Conservation (phyloP, 2,797 vertebrate species). For the Ctenopoma kingsleyae region DNA sequence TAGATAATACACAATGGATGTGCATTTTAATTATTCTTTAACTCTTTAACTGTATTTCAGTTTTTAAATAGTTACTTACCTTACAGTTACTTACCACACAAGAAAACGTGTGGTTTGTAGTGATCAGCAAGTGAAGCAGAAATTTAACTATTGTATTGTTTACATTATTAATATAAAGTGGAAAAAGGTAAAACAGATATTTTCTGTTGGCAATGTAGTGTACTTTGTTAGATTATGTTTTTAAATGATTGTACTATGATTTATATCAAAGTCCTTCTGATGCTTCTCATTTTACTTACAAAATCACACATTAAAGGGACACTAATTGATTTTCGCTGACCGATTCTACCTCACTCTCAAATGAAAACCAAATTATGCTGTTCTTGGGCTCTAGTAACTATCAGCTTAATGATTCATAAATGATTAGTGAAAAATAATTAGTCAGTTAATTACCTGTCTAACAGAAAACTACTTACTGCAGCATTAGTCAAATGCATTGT, state of each 20-base stretch:
- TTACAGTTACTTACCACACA: too few relatives aligned
- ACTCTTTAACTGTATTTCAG: neutral
- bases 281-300: slow-evolving; percentile 13
- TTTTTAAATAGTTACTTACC: too few relatives aligned
- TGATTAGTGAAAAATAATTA: slow-evolving; percentile 60
- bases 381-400: slow-evolving; percentile 23
- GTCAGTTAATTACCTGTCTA: slow-evolving; percentile 47
- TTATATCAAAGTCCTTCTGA: slow-evolving; percentile 5
- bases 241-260: neutral
- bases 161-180: neutral
- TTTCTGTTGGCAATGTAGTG: neutral
- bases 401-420: slow-evolving; percentile 67
- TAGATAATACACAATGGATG: neutral
- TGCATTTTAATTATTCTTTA: neutral
- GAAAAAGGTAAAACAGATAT: too few relatives aligned
- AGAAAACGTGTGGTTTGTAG: neutral
- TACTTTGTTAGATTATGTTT: neutral
- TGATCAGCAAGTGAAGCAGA: neutral
- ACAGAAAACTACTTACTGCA: slow-evolving; percentile 36
- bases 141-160: neutral
- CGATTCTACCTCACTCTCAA: slow-evolving; percentile 49
- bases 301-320: slow-evolving; percentile 24
- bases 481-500: slow-evolving; percentile 29
- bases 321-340: slow-evolving; percentile 51
- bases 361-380: slow-evolving; percentile 31